These are phyloP conservation scores for Morphnarchus princeps DNA, from an alignment of 2,113 vertebrate species.

Conservation along the genomic window DNA sequence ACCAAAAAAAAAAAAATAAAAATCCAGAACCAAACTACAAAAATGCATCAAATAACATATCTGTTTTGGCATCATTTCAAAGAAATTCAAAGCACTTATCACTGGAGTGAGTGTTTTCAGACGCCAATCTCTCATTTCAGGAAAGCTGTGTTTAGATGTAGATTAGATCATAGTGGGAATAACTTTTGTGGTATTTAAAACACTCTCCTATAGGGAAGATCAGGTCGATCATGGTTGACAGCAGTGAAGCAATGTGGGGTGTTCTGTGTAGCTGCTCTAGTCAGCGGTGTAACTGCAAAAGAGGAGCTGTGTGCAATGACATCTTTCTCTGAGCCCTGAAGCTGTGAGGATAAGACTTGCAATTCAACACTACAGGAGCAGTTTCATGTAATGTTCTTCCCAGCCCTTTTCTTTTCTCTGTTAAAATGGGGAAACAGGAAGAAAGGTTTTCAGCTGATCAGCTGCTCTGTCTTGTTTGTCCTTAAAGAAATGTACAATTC, in stretches of 20 bases:
- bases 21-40: not conserved
- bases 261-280: not conserved
- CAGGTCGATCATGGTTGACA: not conserved
- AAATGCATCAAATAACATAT: not conserved
- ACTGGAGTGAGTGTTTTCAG: slow-evolving; percentile 5
- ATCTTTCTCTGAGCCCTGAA: not conserved
- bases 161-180: slow-evolving; percentile 36
- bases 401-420: not conserved
- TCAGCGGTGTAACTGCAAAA: not conserved
- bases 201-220: not conserved
- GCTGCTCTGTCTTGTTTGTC: not conserved
- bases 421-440: not conserved
- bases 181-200: slow-evolving; percentile 39
- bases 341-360: not conserved
- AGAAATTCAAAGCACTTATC: slow-evolving; percentile 31
- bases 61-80: slow-evolving; percentile 14
- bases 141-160: slow-evolving; percentile 46
- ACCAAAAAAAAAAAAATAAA: not conserved
- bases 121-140: not conserved
- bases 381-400: not conserved
- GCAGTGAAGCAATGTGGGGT: not conserved
- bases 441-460: not conserved
- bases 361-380: not conserved
- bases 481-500: not conserved
- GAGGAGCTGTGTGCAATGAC: not conserved